Base-by-base conservation (phyloP, 1,140 invertebrate species). In the Arctopsyche grandis region DNA sequence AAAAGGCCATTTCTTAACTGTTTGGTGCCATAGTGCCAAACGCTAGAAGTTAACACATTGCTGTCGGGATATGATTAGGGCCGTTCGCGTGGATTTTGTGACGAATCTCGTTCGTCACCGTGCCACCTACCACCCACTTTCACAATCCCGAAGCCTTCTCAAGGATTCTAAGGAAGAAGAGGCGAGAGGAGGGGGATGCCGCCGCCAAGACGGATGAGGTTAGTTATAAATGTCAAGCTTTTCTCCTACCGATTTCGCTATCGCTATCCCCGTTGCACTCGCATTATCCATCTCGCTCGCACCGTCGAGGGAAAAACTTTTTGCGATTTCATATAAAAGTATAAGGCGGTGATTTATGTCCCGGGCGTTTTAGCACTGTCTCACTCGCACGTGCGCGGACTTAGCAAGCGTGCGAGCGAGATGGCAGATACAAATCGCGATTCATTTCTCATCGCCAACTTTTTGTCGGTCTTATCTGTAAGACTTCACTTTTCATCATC, bases 401-500 rank as follows among this genome's bases (percentile, higher is more conserved):
- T 4, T 38, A 7, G 29, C 12, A 24, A 38, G 58, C 26, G 63
- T 9, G 29, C 22, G 63, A 81, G 84, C 84, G 83, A 84, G 82
- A 80, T 83, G 83, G 81, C 48, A 84, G 86, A 87, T 88, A 89
- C 85, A 88, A 89, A 89, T 89, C 85, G 87, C 87, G 87, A 89
- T 86, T 88, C 88, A 89, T 89, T 89, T 89, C 88, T 89, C 88
- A 89, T 89, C 87, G 88, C 63, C 86, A 89, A 89, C 86, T 89
- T 89, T 89, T 89, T 89, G 87, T 87, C 87, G 88, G 87, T 88
- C 88, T 89, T 89, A 89, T 89, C 88, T 88, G 88, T 89, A 86
- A 89, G 87, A 88, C 88, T 89, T 89, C 88, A 89, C 87, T 89
- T 89, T 89, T 89, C 88, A 88, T 89, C 88, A 89, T 89, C 87